Conservation (phyloP, 2,888 invertebrate species). For the Chymomyza caudatula region DNA sequence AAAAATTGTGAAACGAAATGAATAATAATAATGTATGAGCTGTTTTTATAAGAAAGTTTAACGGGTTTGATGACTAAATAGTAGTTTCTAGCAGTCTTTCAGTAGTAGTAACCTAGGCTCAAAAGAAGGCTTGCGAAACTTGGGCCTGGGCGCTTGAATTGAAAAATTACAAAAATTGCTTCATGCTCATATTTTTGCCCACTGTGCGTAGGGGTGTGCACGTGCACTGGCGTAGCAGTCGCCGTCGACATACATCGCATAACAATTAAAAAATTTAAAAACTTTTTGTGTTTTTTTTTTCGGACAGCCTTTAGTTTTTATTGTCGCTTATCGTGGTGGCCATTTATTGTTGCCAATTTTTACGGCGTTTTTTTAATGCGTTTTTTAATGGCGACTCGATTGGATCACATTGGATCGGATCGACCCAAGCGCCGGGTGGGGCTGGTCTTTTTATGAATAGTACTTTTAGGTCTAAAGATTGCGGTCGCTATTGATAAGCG, state of each 20-base stretch:
- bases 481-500: slow-evolving; percentile 23
- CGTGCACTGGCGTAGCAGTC: slow-evolving; percentile 3
- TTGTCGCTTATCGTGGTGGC: slow-evolving; percentile 20
- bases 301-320: slow-evolving; percentile 3
- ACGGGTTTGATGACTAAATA: no score
- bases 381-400: slow-evolving; percentile 27
- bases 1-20: no score
- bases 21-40: no score
- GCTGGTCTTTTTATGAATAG: slow-evolving; percentile 18
- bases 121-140: no score
- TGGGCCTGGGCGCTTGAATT: no score
- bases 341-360: slow-evolving; percentile 43
- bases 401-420: background rate
- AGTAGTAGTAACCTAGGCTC: no score
- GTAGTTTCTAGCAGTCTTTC: no score
- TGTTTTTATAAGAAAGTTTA: no score
- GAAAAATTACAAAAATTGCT: no score
- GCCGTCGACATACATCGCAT: slow-evolving; percentile 40
- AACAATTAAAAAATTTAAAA: slow-evolving; percentile 52
- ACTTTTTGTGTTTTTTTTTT: slow-evolving; percentile 16
- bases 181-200: background rate
- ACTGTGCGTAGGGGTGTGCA: background rate
- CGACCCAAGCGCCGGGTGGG: background rate
- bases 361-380: slow-evolving; percentile 42
- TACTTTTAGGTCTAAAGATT: slow-evolving; percentile 26